Conservation (phyloP, 1,140 invertebrate genomes). For the Diorhabda carinulata region DNA sequence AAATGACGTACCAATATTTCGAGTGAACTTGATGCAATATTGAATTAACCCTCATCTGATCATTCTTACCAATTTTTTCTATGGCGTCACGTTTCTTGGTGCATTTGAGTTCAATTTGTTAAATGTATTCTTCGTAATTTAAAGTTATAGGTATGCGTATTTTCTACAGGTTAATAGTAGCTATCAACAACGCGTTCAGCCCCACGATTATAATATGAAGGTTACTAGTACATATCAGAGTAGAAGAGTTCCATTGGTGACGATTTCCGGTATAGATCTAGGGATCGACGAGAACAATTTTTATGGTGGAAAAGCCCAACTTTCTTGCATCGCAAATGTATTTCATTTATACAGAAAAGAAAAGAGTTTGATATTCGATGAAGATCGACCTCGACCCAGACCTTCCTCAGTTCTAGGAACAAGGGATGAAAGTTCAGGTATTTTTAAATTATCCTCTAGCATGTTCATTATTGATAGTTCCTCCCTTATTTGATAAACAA, state of each 20-base stretch:
- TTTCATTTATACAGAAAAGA: constrained; percentile 35
- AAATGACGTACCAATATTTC: too few relatives aligned
- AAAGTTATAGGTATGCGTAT: not conserved
- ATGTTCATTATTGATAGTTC: too few relatives aligned
- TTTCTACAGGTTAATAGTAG: constrained; percentile 36
- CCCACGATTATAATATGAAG: constrained; percentile 4
- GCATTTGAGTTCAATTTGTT: too few relatives aligned
- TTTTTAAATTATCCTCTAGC: too few relatives aligned
- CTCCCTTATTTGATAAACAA: too few relatives aligned
- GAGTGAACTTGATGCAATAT: too few relatives aligned
- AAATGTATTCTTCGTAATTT: too few relatives aligned
- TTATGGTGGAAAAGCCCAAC: constrained; percentile 30
- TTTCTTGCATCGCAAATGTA: constrained; percentile 33
- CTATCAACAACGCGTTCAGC: constrained; percentile 17
- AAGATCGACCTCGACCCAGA: constrained; percentile 36
- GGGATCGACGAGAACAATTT: constrained; percentile 35
- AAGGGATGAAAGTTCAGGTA: constrained; percentile 22
- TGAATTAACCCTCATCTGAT: too few relatives aligned
- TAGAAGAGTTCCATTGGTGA: constrained; percentile 28
- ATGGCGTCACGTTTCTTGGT: too few relatives aligned
- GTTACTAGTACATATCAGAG: constrained; percentile 8
- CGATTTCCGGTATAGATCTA: constrained; percentile 32
- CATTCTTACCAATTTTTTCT: too few relatives aligned
- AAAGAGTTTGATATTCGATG: constrained; percentile 33
- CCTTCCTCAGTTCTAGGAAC: constrained; percentile 39